A percentile compares a stretch with the other conserved stretches of the same genome.
These are phyloP conservation scores for Galagoides demidoff DNA, from an alignment of 2,797 vertebrate species.

Conservation along the genomic window DNA sequence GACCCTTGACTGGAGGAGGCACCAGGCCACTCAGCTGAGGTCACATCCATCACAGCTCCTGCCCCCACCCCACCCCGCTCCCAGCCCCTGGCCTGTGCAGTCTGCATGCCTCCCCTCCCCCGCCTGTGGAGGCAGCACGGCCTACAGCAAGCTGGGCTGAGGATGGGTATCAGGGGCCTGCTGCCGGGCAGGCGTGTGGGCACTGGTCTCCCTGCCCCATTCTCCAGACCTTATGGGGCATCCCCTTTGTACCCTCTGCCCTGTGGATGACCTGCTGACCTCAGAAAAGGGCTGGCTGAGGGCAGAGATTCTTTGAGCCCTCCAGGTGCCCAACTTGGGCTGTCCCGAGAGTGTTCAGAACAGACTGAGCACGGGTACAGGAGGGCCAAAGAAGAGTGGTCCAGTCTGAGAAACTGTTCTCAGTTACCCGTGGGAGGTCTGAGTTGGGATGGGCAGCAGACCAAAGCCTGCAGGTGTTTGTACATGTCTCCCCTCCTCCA, in stretches of 20 bases:
- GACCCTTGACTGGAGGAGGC: not conserved
- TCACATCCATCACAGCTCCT: not conserved
- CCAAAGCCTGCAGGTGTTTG: not conserved
- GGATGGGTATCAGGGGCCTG: not conserved
- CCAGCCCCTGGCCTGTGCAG: not conserved
- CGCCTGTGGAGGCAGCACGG: no score
- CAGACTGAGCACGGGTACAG: not conserved
- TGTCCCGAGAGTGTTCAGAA: not conserved
- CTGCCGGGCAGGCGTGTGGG: not conserved
- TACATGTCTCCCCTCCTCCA: no score
- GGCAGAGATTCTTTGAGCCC: not conserved
- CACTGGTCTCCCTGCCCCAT: not conserved
- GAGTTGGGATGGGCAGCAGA: not conserved
- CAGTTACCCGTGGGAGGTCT: not conserved
- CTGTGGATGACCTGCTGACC: not conserved
- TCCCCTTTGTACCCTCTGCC: not conserved
- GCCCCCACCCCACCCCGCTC: not conserved
- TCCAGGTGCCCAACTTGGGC: not conserved
- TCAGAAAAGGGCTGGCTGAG: not conserved
- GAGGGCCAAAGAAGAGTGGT: not conserved
- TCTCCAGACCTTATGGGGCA: not conserved
- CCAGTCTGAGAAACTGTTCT: not conserved
- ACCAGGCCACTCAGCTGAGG: conserved; percentile 5
- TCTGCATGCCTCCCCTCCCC: not conserved
- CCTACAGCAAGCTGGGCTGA: not conserved